Base-by-base conservation (phyloP, 1,140 invertebrate genomes). In the Zaprionus africanus region DNA sequence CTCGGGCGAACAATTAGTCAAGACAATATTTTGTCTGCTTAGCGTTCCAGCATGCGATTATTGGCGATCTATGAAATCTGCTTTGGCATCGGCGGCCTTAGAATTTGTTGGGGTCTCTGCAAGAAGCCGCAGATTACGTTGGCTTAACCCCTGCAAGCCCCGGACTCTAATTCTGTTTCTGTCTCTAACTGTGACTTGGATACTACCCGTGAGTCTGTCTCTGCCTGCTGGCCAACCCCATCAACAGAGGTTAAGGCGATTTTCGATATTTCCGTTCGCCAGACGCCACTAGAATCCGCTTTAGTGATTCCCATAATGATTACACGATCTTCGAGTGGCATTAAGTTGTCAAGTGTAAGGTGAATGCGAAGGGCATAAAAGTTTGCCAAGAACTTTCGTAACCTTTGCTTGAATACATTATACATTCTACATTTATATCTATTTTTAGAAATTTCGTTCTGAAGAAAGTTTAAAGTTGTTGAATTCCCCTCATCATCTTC, bases 51-150 rank as follows among this genome's bases (percentile, higher is more conserved):
- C 61, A 69, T 62, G 77, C 68, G 79, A 82, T 86, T 86, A 90
- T 79, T 76, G 76, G 76, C 56, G 79, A 90, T 90, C 85, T 90
- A 78, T 49, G 72, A 85, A 88, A 90, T 90, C 85, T 81, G 78
- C 81, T 90, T 90, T 90, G 86, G 85, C 81, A 88, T 88, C 84
- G 68, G 60, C 68, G 78, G 85, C 71, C 81, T 81, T 83, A 84
- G 79, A 81, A 81, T 81, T 63, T 63, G 56, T 17, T 2, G 49
- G 56, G 64, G 57, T 78, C 13, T 76, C 69, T 88, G 84, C 84
- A 84, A 81, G 65, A 54, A 70, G 84, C 49, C 41, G 54, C 73
- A 70, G 72, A 69, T 75, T 75, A 57, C 57, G 58, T 53, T 61
- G 58, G 56, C 24, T 68, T 51, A 22, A 19, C 17, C 19, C 17